Percentiles rank a stretch among this genome's conserved stretches.
These are phyloP conservation scores for Drosophila atripex DNA, from an alignment of 2,888 invertebrate genomes.

Conservation along the genomic window DNA sequence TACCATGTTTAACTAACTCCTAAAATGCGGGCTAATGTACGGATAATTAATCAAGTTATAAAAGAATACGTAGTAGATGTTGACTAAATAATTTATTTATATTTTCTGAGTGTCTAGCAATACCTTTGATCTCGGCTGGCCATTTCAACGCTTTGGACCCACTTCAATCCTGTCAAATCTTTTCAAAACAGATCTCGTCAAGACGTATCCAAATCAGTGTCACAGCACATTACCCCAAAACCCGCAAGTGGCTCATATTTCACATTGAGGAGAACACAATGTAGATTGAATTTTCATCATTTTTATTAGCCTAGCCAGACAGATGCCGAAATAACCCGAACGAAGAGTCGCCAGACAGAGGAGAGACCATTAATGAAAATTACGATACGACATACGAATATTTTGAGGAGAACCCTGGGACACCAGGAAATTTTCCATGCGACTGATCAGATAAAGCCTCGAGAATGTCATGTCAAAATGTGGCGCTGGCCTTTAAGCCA, in stretches of 20 bases:
- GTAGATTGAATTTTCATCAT: constrained; percentile 73
- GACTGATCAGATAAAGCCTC: constrained; percentile 72
- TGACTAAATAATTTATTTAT: too few species aligned
- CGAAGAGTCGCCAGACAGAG: constrained; percentile 20
- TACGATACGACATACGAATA: constrained; percentile 47
- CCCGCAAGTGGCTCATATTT: constrained; percentile 65
- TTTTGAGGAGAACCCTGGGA: constrained; percentile 26
- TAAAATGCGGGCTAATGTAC: constrained; percentile 16
- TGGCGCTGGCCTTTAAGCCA: constrained; percentile 59
- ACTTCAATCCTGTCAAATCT: constrained; percentile 29
- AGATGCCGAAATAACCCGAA: constrained; percentile 37
- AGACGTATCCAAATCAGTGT: constrained; percentile 61
- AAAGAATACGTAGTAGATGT: neutral
- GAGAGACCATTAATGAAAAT: constrained; percentile 67
- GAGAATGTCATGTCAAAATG: constrained; percentile 72
- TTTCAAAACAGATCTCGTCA: constrained; percentile 7
- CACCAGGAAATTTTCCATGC: constrained; percentile 62
- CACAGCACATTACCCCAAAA: constrained; percentile 63
- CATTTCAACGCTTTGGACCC: constrained; percentile 18
- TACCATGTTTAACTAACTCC: constrained; percentile 6
- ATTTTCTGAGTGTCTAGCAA: neutral
- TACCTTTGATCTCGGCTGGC: constrained; percentile 1
- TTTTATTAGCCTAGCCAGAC: constrained; percentile 58
- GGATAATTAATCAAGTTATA: constrained; percentile 25
- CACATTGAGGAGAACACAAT: constrained; percentile 24